A percentile compares a stretch with the other conserved stretches of the same genome.
Evolutionary conservation across 2,113 vertebrate species (phyloP).

Genomic region (Tupaia chinensis): DNA sequence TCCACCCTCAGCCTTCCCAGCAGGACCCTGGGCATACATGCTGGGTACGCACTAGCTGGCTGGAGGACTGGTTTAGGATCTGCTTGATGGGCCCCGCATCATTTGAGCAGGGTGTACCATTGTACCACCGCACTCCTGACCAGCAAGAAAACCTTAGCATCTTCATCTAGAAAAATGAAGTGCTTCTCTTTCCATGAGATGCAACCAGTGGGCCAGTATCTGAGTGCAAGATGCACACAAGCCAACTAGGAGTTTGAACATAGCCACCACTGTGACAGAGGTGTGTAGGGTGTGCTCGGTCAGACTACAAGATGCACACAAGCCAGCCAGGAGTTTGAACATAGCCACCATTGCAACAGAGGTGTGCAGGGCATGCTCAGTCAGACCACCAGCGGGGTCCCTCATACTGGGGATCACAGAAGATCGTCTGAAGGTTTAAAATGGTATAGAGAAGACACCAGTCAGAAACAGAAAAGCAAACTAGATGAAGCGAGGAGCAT

Average conservation of each 20-base stretch:
- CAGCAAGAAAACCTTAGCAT: too few relatives aligned
- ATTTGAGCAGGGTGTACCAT: too few relatives aligned
- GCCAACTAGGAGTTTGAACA: background rate
- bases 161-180: background rate
- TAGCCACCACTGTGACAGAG: too few relatives aligned
- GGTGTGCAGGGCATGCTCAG: background rate
- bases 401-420: too few relatives aligned
- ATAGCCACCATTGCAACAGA: too few relatives aligned
- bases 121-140: too few relatives aligned
- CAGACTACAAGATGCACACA: background rate
- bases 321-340: background rate
- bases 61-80: too few relatives aligned
- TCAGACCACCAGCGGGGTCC: accelerated
- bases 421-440: background rate
- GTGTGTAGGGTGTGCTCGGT: too few relatives aligned
- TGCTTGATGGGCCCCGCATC: too few relatives aligned
- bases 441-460: background rate
- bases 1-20: too few relatives aligned
- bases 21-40: too few relatives aligned
- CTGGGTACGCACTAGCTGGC: too few relatives aligned
- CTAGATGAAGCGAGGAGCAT: background rate
- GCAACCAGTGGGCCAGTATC: background rate
- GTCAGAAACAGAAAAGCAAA: background rate
- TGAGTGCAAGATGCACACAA: background rate
- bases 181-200: background rate